These are phyloP conservation scores for Arion vulgaris DNA, from an alignment of 1,140 invertebrate species.

Conservation along the genomic window DNA sequence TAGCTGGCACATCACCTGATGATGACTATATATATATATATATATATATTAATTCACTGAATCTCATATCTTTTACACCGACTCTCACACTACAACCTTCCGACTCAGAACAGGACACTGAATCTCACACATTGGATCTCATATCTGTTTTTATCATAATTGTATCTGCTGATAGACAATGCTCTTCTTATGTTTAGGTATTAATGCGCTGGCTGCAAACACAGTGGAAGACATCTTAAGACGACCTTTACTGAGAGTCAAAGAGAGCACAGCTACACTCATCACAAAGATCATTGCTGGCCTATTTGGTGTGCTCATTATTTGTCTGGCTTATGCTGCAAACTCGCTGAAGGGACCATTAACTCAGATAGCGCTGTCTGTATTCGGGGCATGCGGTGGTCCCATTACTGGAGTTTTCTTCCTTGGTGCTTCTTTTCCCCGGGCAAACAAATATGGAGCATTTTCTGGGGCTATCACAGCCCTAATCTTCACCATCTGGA, in stretches of 20 bases:
- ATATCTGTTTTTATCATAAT: too few species aligned
- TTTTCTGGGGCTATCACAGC: neutral
- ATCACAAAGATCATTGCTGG: slow-evolving; percentile 77
- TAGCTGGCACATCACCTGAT: too few species aligned
- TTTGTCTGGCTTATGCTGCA: slow-evolving; percentile 76
- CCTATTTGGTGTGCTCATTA: neutral
- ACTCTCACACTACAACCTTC: too few species aligned
- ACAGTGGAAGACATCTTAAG: slow-evolving; percentile 88
- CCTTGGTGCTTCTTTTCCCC: slow-evolving; percentile 87
- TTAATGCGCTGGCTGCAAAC: slow-evolving; percentile 92
- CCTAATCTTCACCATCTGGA: neutral
- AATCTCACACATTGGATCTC: too few species aligned
- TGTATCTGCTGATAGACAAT: too few species aligned
- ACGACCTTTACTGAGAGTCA: slow-evolving; percentile 80
- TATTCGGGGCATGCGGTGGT: slow-evolving; percentile 88
- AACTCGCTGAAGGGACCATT: slow-evolving; percentile 84
- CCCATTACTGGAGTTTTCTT: slow-evolving; percentile 59
- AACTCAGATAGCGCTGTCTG: slow-evolving; percentile 80
- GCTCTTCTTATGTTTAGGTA: too few species aligned
- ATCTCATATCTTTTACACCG: too few species aligned
- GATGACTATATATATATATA: too few species aligned
- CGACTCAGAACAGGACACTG: too few species aligned
- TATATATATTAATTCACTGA: too few species aligned
- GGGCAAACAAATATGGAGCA: slow-evolving; percentile 73
- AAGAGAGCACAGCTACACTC: slow-evolving; percentile 81